Evolutionary conservation across 1,140 invertebrate species (phyloP).

Genomic region (Acromyrmex heyeri): DNA sequence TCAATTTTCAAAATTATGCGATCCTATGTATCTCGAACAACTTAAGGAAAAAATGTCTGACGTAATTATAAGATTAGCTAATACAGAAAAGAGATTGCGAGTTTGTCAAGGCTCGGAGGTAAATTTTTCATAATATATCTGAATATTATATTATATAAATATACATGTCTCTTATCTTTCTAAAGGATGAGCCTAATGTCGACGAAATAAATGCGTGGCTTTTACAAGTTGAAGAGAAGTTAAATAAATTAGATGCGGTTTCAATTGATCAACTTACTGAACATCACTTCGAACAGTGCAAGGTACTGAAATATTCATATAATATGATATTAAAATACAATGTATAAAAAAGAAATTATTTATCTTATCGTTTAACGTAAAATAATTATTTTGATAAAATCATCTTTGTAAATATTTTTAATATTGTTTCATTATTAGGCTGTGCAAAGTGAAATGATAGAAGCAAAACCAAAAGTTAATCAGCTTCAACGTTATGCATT

Average conservation of each 20-base stretch:
- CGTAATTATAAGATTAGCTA: conserved; percentile 79
- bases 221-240: conserved; percentile 84
- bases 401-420: conserved; percentile 20
- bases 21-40: conserved; percentile 89
- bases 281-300: conserved; percentile 86
- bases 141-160: neutral
- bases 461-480: conserved; percentile 83
- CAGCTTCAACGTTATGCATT: conserved; percentile 83
- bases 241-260: conserved; percentile 82
- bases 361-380: conserved; percentile 12
- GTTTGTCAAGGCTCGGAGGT: conserved; percentile 81
- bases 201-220: conserved; percentile 87
- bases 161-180: conserved; percentile 18
- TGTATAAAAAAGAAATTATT: neutral
- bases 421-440: conserved; percentile 73
- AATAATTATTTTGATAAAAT: conserved; percentile 18
- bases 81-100: conserved; percentile 83
- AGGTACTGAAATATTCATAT: conserved; percentile 74
- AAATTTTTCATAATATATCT: conserved; percentile 47
- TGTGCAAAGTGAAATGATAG: conserved; percentile 84
- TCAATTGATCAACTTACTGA: conserved; percentile 82
- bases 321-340: neutral
- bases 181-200: conserved; percentile 84
- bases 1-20: conserved; percentile 90
- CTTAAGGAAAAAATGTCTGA: conserved; percentile 88